phyloP scores from a whole-genome alignment of 2,888 invertebrate genomes.

The Dryadula phaetusa region DNA sequence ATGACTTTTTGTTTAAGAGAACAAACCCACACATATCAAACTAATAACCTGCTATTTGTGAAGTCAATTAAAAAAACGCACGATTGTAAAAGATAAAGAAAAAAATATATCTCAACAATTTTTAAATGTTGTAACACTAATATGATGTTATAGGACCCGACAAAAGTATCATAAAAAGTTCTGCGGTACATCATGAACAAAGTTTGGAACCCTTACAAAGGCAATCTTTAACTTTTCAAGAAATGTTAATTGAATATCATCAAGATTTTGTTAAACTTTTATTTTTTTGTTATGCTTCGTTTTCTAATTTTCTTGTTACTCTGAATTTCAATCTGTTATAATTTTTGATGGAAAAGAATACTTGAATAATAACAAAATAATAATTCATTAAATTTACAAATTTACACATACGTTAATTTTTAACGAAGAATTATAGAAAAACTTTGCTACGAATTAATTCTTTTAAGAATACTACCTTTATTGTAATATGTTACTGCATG shows the following conservation, averaged over 20 bases:
- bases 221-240: neutral
- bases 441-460: no score
- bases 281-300: no score
- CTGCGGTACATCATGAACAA: constrained; percentile 2
- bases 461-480: no score
- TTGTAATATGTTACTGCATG: no score
- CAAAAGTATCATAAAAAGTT: constrained; percentile 2
- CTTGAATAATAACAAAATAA: neutral
- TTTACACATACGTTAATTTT: no score
- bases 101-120: neutral
- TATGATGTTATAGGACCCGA: neutral
- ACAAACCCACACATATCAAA: no score
- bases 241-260: constrained; percentile 4
- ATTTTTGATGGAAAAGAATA: neutral
- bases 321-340: no score
- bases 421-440: no score
- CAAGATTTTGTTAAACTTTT: neutral
- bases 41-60: no score
- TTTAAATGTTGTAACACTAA: neutral
- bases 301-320: constrained; percentile 1
- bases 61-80: no score
- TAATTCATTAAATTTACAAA: neutral
- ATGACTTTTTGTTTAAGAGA: no score
- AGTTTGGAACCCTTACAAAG: constrained; percentile 6
- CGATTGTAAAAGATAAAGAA: neutral